Conservation (phyloP, 2,888 invertebrate species). For the Zootermopsis nevadensis region DNA sequence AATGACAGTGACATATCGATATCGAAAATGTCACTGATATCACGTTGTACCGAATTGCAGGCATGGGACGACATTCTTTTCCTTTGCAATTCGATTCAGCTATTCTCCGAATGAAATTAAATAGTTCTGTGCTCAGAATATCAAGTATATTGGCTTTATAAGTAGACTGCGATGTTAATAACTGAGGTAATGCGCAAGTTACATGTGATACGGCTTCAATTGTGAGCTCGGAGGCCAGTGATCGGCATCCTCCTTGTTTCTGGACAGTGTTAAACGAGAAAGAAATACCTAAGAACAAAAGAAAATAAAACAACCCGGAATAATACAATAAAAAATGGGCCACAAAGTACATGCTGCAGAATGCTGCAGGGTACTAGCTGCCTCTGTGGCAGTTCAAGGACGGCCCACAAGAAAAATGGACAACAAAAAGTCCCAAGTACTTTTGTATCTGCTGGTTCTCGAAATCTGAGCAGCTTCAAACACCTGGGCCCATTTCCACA, state of each 20-base stretch:
- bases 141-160: too few species aligned
- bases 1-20: too few species aligned
- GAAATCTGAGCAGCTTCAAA: background rate
- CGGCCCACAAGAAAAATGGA: background rate
- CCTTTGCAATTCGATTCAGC: too few species aligned
- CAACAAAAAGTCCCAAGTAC: background rate
- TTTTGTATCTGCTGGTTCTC: background rate
- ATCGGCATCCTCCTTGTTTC: background rate
- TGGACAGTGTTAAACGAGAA: background rate
- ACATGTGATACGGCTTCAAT: background rate
- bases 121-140: too few species aligned
- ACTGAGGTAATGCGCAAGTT: background rate
- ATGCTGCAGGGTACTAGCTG: background rate
- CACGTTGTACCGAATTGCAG: too few species aligned
- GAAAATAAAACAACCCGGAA: background rate
- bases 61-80: too few species aligned
- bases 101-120: too few species aligned
- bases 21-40: too few species aligned
- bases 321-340: conserved; percentile 30
- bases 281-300: background rate
- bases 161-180: too few species aligned
- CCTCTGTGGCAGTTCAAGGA: conserved; percentile 16
- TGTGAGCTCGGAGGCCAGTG: background rate
- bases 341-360: conserved; percentile 33
- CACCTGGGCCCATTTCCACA: background rate